Conservation (phyloP, 2,888 invertebrate species). For the Prostheceraeus crozeri region DNA sequence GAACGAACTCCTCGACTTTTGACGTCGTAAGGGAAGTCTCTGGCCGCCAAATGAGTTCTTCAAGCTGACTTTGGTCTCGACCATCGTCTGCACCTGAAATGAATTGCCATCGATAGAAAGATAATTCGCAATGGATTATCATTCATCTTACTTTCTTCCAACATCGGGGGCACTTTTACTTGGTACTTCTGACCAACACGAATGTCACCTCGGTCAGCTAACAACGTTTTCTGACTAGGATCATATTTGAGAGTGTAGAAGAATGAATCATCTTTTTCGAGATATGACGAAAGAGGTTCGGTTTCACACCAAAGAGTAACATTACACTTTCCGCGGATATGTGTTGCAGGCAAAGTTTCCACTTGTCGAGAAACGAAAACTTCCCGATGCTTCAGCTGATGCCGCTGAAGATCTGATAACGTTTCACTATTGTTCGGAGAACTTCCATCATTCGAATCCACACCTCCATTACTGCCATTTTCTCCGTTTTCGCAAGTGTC, state of each 20-base stretch:
- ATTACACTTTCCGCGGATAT: constrained; percentile 97
- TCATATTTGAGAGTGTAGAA: constrained; percentile 99
- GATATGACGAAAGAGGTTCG: constrained; percentile 87
- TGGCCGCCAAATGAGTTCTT: constrained; percentile 89
- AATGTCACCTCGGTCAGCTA: constrained; percentile 94
- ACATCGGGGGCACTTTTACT: constrained; percentile 75
- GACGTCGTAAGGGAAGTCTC: constrained; percentile 80
- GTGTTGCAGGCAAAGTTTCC: constrained; percentile 94
- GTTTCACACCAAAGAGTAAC: constrained; percentile 98
- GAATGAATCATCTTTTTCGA: constrained; percentile 96
- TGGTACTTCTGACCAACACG: constrained; percentile 86
- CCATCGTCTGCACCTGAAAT: neutral
- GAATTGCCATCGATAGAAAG: neutral
- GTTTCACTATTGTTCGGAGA: too few relatives aligned
- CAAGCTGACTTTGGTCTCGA: constrained; percentile 63
- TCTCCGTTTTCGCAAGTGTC: too few relatives aligned
- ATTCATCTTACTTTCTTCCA: constrained; percentile 1
- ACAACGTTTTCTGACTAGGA: constrained; percentile 92
- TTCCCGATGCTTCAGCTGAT: constrained; percentile 93
- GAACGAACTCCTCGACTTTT: constrained; percentile 97
- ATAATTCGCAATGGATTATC: too few relatives aligned
- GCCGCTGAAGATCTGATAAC: constrained; percentile 77
- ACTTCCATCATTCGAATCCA: too few relatives aligned
- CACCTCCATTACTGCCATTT: too few relatives aligned
- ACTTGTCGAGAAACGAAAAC: constrained; percentile 86